Percentiles rank a stretch among this genome's conserved stretches.
These are phyloP conservation scores for Elegia similella DNA, from an alignment of 2,888 invertebrate genomes.

Conservation along the genomic window DNA sequence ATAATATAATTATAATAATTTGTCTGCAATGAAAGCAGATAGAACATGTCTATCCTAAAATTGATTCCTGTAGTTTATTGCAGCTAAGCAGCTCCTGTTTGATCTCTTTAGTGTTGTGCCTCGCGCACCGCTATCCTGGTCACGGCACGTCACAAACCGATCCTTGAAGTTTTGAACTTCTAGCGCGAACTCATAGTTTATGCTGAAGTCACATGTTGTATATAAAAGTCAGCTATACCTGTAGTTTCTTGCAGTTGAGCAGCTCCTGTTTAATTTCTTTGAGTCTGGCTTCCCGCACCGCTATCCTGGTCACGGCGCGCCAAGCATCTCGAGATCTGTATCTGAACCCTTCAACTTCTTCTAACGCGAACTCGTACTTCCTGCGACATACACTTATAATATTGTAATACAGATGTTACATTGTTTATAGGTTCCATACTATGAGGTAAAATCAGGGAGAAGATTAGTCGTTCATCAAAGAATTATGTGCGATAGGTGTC, in stretches of 20 bases:
- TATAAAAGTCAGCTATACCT: constrained; percentile 66
- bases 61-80: no score
- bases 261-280: constrained; percentile 98
- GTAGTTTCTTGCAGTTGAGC: constrained; percentile 94
- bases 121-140: no score
- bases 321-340: constrained; percentile 98
- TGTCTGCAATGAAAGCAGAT: no score
- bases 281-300: constrained; percentile 95
- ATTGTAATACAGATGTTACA: neutral
- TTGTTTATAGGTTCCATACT: neutral
- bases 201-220: no score
- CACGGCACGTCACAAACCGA: no score
- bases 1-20: no score
- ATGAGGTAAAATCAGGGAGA: neutral
- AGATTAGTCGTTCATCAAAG: constrained; percentile 13
- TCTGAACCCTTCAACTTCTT: constrained; percentile 97
- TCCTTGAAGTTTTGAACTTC: no score
- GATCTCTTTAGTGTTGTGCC: no score
- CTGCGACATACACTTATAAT: constrained; percentile 64
- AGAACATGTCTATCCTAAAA: no score
- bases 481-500: neutral
- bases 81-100: no score
- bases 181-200: no score
- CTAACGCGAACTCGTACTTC: constrained; percentile 95
- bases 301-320: constrained; percentile 95